phyloP scores from a whole-genome alignment of 2,797 vertebrate genomes.

The Morus bassanus region DNA sequence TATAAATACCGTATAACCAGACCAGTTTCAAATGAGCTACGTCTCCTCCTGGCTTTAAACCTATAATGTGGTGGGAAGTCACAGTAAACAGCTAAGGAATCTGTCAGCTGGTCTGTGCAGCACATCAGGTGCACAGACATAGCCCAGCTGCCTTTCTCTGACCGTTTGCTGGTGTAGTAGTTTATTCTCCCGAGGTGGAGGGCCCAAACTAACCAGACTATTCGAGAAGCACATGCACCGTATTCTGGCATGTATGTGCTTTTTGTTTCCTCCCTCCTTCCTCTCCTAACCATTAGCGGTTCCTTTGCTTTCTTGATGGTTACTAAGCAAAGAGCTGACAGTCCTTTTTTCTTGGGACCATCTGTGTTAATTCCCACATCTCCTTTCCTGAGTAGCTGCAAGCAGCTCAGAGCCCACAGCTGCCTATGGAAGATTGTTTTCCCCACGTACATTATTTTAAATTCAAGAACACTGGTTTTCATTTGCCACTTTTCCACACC shows the following conservation, averaged over 20 bases:
- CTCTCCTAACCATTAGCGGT: background rate
- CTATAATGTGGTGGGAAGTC: background rate
- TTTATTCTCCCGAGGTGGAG: background rate
- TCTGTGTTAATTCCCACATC: background rate
- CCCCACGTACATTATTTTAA: rapidly evolving
- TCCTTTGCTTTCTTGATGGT: background rate
- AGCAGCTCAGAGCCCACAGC: background rate
- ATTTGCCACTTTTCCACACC: background rate
- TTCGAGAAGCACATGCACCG: rapidly evolving
- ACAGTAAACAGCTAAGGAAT: background rate
- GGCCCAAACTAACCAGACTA: background rate
- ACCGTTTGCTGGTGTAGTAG: background rate
- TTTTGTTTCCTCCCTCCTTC: background rate
- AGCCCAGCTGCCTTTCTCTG: background rate
- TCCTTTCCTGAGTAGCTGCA: background rate
- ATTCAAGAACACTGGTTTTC: background rate
- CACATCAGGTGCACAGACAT: background rate
- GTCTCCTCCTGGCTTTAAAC: background rate
- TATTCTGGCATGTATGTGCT: rapidly evolving
- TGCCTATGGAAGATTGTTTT: background rate
- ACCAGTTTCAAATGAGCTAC: background rate
- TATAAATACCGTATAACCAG: background rate
- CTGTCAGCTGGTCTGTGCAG: background rate
- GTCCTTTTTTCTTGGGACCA: background rate
- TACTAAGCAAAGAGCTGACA: background rate